Evolutionary conservation across 2,888 invertebrate species (phyloP).

Genomic region (Scaptomyza caliginosa): DNA sequence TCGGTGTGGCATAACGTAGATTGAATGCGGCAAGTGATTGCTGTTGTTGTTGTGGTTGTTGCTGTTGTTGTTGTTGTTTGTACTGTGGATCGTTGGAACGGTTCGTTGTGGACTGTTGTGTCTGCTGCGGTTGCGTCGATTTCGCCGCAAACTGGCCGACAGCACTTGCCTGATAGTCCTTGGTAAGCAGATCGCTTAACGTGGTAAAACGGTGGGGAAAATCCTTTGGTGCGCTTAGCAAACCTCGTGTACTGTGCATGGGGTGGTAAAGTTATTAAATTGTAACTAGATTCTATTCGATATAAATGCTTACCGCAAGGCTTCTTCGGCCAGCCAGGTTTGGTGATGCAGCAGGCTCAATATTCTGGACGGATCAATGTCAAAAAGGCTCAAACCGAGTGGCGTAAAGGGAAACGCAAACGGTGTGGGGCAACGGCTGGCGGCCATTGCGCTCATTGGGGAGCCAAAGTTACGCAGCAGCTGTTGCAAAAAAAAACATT

Average conservation of each 20-base stretch:
- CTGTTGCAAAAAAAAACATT: slow-evolving; percentile 51
- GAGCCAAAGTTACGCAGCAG: slow-evolving; percentile 77
- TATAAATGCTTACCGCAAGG: slow-evolving; percentile 82
- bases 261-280: too few relatives aligned
- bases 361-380: slow-evolving; percentile 85
- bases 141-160: slow-evolving; percentile 28
- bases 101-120: slow-evolving; percentile 48
- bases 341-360: slow-evolving; percentile 85
- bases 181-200: slow-evolving; percentile 82
- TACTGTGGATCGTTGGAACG: slow-evolving; percentile 67
- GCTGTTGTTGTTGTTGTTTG: slow-evolving; percentile 56
- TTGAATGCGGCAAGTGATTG: slow-evolving; percentile 52
- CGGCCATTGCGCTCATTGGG: slow-evolving; percentile 62
- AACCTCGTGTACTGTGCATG: slow-evolving; percentile 79
- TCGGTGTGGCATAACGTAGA: slow-evolving; percentile 62
- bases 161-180: slow-evolving; percentile 79
- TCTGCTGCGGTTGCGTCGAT: slow-evolving; percentile 34
- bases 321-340: slow-evolving; percentile 84
- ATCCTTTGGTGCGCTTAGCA: slow-evolving; percentile 82
- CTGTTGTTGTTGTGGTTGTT: slow-evolving; percentile 45
- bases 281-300: too few relatives aligned
- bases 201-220: slow-evolving; percentile 82
- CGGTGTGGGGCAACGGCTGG: slow-evolving; percentile 85
- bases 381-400: slow-evolving; percentile 83
- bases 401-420: slow-evolving; percentile 86